These are phyloP conservation scores for Chionomys nivalis DNA, from an alignment of 2,113 vertebrate species.

Conservation along the genomic window DNA sequence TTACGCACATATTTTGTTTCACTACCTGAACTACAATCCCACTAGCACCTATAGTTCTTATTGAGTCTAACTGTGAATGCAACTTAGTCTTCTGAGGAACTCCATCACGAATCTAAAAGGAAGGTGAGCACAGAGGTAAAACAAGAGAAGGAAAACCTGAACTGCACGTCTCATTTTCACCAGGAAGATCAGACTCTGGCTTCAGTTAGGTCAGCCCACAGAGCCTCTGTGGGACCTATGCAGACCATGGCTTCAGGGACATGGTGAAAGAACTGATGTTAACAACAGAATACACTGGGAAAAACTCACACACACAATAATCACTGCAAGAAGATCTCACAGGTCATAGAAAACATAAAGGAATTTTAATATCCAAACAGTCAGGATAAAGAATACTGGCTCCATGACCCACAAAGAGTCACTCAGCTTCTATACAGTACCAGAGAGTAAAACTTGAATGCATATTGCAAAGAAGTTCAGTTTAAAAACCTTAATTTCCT, in stretches of 20 bases:
- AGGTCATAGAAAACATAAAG: constrained; percentile 80
- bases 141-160: constrained; percentile 43
- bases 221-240: constrained; percentile 6
- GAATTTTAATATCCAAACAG: constrained; percentile 81
- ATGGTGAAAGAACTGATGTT: neutral
- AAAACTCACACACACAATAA: constrained; percentile 74
- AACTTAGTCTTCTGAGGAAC: constrained; percentile 24
- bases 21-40: constrained; percentile 44
- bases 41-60: constrained; percentile 8
- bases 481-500: constrained; percentile 63
- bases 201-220: constrained; percentile 26
- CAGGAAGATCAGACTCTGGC: constrained; percentile 16
- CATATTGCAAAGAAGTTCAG: constrained; percentile 64
- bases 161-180: constrained; percentile 34
- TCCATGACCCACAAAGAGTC: constrained; percentile 60
- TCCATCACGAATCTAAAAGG: neutral
- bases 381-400: constrained; percentile 74
- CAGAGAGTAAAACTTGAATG: constrained; percentile 70
- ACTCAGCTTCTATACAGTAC: constrained; percentile 78
- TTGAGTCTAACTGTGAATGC: constrained; percentile 36
- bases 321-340: constrained; percentile 76
- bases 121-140: neutral
- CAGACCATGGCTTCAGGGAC: constrained; percentile 50
- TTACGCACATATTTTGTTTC: constrained; percentile 50
- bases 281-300: constrained; percentile 60